Evolutionary conservation across 1,140 invertebrate genomes (phyloP).

Genomic region (Steinernema feltiae): DNA sequence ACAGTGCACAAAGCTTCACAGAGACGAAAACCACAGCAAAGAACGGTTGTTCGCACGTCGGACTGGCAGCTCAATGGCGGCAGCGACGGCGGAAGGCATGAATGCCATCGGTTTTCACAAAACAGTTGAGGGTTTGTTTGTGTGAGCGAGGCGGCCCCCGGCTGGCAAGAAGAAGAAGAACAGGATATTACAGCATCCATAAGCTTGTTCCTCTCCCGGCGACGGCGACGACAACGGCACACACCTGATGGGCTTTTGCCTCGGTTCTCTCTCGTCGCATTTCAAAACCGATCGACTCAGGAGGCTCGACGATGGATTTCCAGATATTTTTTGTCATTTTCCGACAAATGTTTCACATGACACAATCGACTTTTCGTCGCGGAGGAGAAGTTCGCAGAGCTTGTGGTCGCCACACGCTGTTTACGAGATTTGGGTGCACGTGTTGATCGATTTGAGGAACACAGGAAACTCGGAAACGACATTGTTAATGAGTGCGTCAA

Average conservation of each 20-base stretch:
- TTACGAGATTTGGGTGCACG: not conserved
- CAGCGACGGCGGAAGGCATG: constrained; percentile 5
- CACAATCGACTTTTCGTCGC: constrained; percentile 6
- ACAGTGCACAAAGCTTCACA: not conserved
- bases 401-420: not conserved
- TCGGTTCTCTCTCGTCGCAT: not conserved
- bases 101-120: constrained; percentile 8
- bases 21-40: not conserved
- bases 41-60: not conserved
- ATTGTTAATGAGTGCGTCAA: not conserved
- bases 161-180: not conserved
- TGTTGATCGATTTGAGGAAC: not conserved
- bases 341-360: constrained; percentile 9
- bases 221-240: not conserved
- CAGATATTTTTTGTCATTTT: not conserved
- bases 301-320: not conserved
- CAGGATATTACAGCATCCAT: constrained; percentile 13
- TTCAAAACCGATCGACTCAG: not conserved
- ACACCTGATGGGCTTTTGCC: constrained; percentile 4
- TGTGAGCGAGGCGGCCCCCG: not conserved
- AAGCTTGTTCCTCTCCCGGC: not conserved
- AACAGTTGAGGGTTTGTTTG: constrained; percentile 11
- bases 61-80: not conserved
- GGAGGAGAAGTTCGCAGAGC: not conserved
- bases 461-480: not conserved